Percentiles rank a stretch among this genome's conserved stretches.
phyloP scores from a whole-genome alignment of 2,797 vertebrate species.

The Lacerta bilineata region DNA sequence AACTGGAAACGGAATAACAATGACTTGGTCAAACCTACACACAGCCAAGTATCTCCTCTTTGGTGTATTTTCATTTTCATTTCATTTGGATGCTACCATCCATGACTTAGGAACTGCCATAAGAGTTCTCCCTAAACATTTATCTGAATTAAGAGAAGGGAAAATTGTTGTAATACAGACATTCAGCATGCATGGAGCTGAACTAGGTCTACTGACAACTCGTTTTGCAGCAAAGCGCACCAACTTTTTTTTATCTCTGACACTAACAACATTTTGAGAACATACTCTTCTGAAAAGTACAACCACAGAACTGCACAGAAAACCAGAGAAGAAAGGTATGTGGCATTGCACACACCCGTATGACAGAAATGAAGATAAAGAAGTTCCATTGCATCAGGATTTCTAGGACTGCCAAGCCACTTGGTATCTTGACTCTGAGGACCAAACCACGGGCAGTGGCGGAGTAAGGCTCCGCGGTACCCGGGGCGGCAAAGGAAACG shows the following conservation, averaged over 20 bases:
- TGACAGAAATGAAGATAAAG: neutral
- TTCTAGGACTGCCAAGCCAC: neutral
- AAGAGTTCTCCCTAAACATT: neutral
- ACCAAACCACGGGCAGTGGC: neutral
- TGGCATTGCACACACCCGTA: neutral
- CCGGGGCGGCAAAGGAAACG: no score
- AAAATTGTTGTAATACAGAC: neutral
- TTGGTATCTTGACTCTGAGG: no score
- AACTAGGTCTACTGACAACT: neutral
- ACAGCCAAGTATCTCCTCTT: neutral
- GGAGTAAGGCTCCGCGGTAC: no score
- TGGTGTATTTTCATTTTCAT: rapidly evolving
- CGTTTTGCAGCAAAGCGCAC: rapidly evolving
- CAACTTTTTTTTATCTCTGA: neutral
- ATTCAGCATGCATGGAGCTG: neutral
- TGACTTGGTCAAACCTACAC: neutral
- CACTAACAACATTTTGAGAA: slow-evolving; percentile 11
- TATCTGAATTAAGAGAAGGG: neutral
- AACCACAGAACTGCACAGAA: neutral
- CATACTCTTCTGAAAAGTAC: neutral
- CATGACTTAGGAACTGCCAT: neutral
- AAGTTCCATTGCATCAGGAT: neutral
- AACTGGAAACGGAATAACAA: neutral
- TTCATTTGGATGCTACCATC: neutral
- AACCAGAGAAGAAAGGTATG: neutral